Evolutionary conservation across 92 coral and sea anemone species (phyloP).

Genomic region (Metridium senile): DNA sequence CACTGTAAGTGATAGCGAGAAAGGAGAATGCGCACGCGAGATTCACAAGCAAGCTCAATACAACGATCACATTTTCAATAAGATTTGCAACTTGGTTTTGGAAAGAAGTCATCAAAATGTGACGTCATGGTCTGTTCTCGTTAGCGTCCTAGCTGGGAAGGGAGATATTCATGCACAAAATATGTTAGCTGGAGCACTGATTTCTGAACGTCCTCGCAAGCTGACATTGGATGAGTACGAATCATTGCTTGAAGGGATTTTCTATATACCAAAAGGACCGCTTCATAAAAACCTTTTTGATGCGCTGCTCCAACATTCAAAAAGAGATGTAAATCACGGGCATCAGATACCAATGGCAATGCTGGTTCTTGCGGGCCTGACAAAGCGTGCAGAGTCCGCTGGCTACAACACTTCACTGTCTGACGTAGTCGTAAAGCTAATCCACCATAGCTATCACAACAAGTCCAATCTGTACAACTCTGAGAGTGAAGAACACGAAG

Average conservation of each 20-base stretch:
- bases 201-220: constrained; percentile 67
- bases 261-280: constrained; percentile 90
- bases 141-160: constrained; percentile 73
- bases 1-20: constrained; percentile 68
- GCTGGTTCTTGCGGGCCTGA: constrained; percentile 84
- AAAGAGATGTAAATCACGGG: constrained; percentile 52
- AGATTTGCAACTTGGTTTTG: constrained; percentile 46
- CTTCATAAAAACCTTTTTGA: constrained; percentile 70
- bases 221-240: constrained; percentile 80
- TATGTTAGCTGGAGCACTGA: constrained; percentile 67
- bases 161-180: constrained; percentile 75
- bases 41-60: constrained; percentile 70
- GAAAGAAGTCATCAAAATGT: constrained; percentile 80
- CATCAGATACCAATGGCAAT: constrained; percentile 76
- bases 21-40: constrained; percentile 83
- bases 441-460: constrained; percentile 81
- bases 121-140: constrained; percentile 80
- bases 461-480: constrained; percentile 78
- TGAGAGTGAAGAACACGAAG: constrained; percentile 74
- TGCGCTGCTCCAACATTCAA: constrained; percentile 56
- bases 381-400: constrained; percentile 67
- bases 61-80: constrained; percentile 49
- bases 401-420: constrained; percentile 82
- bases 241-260: constrained; percentile 72
- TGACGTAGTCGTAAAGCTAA: constrained; percentile 63